phyloP scores from a whole-genome alignment of 2,113 vertebrate genomes.

The Apodemus sylvaticus region DNA sequence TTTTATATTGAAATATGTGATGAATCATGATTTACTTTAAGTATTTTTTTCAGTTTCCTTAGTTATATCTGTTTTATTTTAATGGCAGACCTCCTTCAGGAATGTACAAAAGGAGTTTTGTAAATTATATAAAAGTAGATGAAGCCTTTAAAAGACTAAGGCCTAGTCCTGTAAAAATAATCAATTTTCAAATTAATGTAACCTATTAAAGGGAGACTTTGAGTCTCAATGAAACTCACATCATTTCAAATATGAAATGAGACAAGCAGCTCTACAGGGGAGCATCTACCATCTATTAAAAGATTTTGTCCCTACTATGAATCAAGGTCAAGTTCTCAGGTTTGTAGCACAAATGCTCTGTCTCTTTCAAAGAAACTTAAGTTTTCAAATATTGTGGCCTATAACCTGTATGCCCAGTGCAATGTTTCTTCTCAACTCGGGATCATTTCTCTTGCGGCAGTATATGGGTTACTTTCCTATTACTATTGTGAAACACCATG shows the following conservation, averaged over 20 bases:
- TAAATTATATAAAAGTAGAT: not conserved
- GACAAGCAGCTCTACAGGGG: not conserved
- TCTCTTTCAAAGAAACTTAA: not conserved
- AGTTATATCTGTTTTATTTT: not conserved
- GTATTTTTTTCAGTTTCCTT: constrained; percentile 12
- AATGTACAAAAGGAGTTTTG: not conserved
- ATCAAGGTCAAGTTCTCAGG: not conserved
- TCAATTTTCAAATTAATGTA: constrained; percentile 33
- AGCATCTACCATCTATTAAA: not conserved
- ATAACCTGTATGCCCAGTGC: not conserved
- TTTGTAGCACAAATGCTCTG: not conserved
- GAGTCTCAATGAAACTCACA: not conserved
- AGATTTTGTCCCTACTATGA: not conserved
- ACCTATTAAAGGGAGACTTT: not conserved
- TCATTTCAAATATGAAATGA: not conserved
- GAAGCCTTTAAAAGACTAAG: not conserved
- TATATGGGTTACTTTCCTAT: not conserved
- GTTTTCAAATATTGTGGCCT: not conserved
- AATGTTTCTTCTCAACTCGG: not conserved
- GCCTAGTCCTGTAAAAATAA: not conserved
- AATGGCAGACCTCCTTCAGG: not conserved
- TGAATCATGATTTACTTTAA: not conserved
- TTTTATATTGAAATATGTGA: not conserved
- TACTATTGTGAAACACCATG: not conserved
- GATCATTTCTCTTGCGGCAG: not conserved